Base-by-base conservation (phyloP, 2,888 invertebrate genomes). In the Andrena bucephala region DNA sequence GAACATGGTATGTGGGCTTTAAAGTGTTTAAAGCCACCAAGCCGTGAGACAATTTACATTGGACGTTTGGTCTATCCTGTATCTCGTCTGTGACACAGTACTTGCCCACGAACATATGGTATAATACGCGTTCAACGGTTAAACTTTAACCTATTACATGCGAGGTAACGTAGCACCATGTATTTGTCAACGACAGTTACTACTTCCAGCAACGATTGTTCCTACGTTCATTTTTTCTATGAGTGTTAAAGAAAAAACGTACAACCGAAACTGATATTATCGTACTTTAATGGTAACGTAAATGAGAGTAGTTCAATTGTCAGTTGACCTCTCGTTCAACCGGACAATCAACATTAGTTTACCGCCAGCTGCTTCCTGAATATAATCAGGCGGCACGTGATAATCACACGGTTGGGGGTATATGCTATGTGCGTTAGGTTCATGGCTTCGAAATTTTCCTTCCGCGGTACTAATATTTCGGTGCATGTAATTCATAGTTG, bases 301-400 rank as follows among this genome's bases (percentile, higher is more conserved):
- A 85, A 70, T 62, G 70, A 68, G 77, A 79, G 67, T 85, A 80
- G 93, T 91, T 93, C 91, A 93, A 93, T 92, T 93, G 93, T 89
- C 89, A 88, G 85, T 93, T 93, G 91, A 93, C 93, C 92, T 85
- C 84, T 82, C 77, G 87, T 86, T 83, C 87, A 80, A 83, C 87
- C 80, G 80, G 84, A 85, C 89, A 91, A 92, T 92, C 89, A 91
- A 84, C 89, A 89, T 88, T 89, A 91, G 90, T 91, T 90, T 88
- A 89, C 87, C 85, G 80, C 81, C 87, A 86, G 87, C 85, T 84
- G 90, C 90, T 92, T 92, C 89, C 90, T 91, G 86, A 88, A 90
- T 81, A 78, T 76, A 78, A 79, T 70, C 81, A 67, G 42, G 42
- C 81, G 63, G 42, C 90, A 87, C 89, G 89, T 90, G 88, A 89